phyloP scores from a whole-genome alignment of 2,113 vertebrate genomes.

The Ursus arctos region DNA sequence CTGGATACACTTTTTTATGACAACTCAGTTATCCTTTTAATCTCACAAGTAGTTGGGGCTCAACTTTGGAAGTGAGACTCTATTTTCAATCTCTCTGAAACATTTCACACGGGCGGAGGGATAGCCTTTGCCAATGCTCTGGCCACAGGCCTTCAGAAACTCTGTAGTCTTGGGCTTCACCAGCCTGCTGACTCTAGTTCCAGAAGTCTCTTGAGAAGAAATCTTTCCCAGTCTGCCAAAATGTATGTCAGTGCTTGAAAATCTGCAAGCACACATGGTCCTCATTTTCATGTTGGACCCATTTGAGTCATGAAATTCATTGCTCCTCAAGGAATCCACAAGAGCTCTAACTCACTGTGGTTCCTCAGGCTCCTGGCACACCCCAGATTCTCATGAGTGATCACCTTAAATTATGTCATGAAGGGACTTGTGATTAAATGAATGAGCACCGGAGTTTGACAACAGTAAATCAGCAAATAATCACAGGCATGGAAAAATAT shows the following conservation, averaged over 20 bases:
- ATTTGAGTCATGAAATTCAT: slow-evolving; percentile 70
- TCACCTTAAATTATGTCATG: slow-evolving; percentile 74
- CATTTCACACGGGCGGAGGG: neutral
- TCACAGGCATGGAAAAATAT: slow-evolving; percentile 79
- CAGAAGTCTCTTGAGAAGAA: slow-evolving; percentile 48
- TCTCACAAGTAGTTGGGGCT: neutral
- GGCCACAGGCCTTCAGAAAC: neutral
- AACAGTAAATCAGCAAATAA: slow-evolving; percentile 83
- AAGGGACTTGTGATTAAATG: slow-evolving; percentile 76
- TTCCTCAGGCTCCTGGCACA: slow-evolving; percentile 62
- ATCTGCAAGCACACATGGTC: neutral
- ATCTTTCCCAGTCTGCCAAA: slow-evolving; percentile 27
- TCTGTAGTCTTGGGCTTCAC: neutral
- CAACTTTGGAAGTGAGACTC: neutral
- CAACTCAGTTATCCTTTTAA: neutral
- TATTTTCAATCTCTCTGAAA: neutral
- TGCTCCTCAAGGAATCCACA: slow-evolving; percentile 52
- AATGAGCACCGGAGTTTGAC: slow-evolving; percentile 76
- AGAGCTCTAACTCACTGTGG: slow-evolving; percentile 56
- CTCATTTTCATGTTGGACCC: slow-evolving; percentile 51
- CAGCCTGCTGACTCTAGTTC: neutral
- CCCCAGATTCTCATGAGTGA: slow-evolving; percentile 75
- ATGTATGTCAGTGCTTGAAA: slow-evolving; percentile 34
- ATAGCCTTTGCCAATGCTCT: neutral
- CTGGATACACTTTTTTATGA: neutral